These are phyloP conservation scores for Acanthaster planci DNA, from an alignment of 35 echinoderm and acorn worm genomes.

Conservation along the genomic window DNA sequence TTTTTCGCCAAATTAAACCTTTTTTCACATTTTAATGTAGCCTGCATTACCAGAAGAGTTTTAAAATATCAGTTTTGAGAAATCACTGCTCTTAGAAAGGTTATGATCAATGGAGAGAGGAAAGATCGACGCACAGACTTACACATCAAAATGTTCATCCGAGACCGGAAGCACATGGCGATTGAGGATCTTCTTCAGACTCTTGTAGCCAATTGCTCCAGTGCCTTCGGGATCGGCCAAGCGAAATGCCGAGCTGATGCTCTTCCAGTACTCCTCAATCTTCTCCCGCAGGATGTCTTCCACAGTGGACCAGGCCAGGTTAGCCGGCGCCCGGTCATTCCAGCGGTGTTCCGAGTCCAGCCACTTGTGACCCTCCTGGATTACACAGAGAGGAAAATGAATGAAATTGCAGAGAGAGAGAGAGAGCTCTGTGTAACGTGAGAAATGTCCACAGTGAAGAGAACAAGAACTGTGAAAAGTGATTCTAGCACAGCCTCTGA, in stretches of 20 bases:
- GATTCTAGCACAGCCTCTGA: too few species aligned
- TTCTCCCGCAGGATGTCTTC: constrained; percentile 94
- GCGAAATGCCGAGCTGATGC: constrained; percentile 50
- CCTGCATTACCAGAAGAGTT: too few species aligned
- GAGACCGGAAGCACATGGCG: constrained; percentile 80
- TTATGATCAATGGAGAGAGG: too few species aligned
- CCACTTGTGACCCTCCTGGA: constrained; percentile 99
- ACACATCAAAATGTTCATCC: constrained; percentile 91
- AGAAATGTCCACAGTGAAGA: too few species aligned
- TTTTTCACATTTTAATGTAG: too few species aligned
- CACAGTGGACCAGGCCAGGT: constrained; percentile 88
- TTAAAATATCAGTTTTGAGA: too few species aligned
- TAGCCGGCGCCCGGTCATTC: constrained; percentile 70
- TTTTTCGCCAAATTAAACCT: too few species aligned
- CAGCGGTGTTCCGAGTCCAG: constrained; percentile 88
- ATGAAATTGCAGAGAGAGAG: too few species aligned
- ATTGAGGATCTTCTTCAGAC: constrained; percentile 70
- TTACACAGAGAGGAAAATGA: background rate
- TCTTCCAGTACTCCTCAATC: constrained; percentile 93
- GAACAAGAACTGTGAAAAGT: too few species aligned
- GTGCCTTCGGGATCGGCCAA: constrained; percentile 73
- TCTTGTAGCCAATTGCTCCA: constrained; percentile 53
- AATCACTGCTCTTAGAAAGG: too few species aligned
- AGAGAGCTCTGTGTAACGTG: too few species aligned
- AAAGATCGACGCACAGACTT: constrained; percentile 36